phyloP scores from a whole-genome alignment of 2,888 invertebrate species.

The Xanthostigma xanthostigma region DNA sequence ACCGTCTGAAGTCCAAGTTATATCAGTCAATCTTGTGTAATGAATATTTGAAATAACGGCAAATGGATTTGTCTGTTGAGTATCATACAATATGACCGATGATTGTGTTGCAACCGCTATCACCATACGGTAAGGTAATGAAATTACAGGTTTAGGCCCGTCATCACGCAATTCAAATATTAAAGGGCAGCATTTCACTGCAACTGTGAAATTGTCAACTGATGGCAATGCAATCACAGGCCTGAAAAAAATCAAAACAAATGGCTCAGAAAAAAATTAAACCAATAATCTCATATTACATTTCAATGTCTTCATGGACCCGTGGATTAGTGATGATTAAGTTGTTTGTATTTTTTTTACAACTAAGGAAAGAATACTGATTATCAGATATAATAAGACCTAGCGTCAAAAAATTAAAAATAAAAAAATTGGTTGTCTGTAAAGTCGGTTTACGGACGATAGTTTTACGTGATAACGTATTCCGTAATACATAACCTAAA shows the following conservation, averaged over 20 bases:
- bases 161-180: slow-evolving; percentile 44
- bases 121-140: slow-evolving; percentile 64
- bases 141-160: slow-evolving; percentile 37
- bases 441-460: too few relatives aligned
- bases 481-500: too few relatives aligned
- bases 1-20: slow-evolving; percentile 80
- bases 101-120: slow-evolving; percentile 85
- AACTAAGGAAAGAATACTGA: too few relatives aligned
- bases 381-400: too few relatives aligned
- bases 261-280: slow-evolving; percentile 5
- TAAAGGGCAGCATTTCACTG: slow-evolving; percentile 66
- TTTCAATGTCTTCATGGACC: too few relatives aligned
- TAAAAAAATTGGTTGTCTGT: too few relatives aligned
- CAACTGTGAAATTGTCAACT: slow-evolving; percentile 66
- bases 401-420: too few relatives aligned
- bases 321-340: too few relatives aligned
- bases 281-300: too few relatives aligned
- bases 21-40: slow-evolving; percentile 74
- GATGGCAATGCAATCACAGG: slow-evolving; percentile 69
- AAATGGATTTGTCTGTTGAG: slow-evolving; percentile 68
- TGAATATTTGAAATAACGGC: slow-evolving; percentile 72
- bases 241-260: slow-evolving; percentile 29
- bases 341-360: too few relatives aligned
- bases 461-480: too few relatives aligned
- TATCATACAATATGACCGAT: slow-evolving; percentile 75